A percentile compares a stretch with the other conserved stretches of the same genome.
These are phyloP conservation scores for Ditula angustiorana DNA, from an alignment of 2,888 invertebrate species.

Conservation along the genomic window DNA sequence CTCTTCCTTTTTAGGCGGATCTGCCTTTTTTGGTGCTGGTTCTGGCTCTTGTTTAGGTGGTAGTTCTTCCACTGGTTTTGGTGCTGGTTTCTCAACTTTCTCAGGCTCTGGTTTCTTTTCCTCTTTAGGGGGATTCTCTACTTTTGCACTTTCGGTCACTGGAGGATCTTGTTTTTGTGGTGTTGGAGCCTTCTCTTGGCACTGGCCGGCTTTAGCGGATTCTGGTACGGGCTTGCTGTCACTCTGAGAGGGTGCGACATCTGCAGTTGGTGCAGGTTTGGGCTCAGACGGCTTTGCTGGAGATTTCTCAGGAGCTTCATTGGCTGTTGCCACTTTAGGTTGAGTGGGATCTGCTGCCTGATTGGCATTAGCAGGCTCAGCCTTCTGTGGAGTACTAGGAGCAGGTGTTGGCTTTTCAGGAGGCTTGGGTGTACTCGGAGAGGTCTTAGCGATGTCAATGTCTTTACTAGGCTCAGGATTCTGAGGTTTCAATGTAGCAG, in stretches of 20 bases:
- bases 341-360: slow-evolving; percentile 63
- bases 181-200: slow-evolving; percentile 61
- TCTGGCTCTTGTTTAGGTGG: slow-evolving; percentile 49
- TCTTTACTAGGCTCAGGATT: slow-evolving; percentile 75
- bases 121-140: slow-evolving; percentile 59
- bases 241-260: slow-evolving; percentile 74
- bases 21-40: slow-evolving; percentile 48
- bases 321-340: slow-evolving; percentile 73
- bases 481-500: slow-evolving; percentile 66
- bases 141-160: slow-evolving; percentile 59
- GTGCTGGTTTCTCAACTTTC: slow-evolving; percentile 41
- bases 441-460: slow-evolving; percentile 76
- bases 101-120: slow-evolving; percentile 60
- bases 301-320: slow-evolving; percentile 72
- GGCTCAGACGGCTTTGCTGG: slow-evolving; percentile 72
- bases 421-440: slow-evolving; percentile 78
- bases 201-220: slow-evolving; percentile 70
- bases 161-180: slow-evolving; percentile 58
- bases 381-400: slow-evolving; percentile 69
- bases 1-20: slow-evolving; percentile 63
- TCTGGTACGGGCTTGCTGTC: slow-evolving; percentile 74
- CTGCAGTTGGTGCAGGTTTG: slow-evolving; percentile 70
- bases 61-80: slow-evolving; percentile 52
- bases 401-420: slow-evolving; percentile 69
- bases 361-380: slow-evolving; percentile 59